phyloP scores from a whole-genome alignment of 1,140 invertebrate species.

The Danaus plexippus region DNA sequence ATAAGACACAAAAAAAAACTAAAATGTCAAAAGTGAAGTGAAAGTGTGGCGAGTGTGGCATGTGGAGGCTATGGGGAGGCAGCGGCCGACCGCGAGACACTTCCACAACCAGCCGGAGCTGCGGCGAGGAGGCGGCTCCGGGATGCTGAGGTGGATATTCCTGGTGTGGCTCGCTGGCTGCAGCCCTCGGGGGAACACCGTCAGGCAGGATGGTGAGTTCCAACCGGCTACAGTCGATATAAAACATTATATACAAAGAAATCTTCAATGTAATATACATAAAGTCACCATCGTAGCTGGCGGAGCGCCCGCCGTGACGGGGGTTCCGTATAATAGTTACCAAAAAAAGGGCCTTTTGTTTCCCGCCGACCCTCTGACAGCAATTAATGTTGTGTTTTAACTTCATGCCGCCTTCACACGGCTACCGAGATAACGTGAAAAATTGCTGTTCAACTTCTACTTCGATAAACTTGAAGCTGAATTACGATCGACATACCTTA shows the following conservation, averaged over 20 bases:
- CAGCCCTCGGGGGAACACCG: constrained; percentile 52
- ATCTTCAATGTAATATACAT: constrained; percentile 10
- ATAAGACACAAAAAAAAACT: too few species aligned
- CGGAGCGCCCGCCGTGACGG: constrained; percentile 37
- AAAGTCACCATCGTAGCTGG: constrained; percentile 14
- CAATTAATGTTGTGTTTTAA: constrained; percentile 60
- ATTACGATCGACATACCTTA: too few species aligned
- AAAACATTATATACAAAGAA: constrained; percentile 3
- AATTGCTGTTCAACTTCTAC: not conserved
- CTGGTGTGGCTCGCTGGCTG: constrained; percentile 53
- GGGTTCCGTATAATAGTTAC: constrained; percentile 42
- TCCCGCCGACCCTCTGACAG: constrained; percentile 39
- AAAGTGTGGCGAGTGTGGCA: too few species aligned
- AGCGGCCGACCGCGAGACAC: constrained; percentile 46
- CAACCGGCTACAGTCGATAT: constrained; percentile 3
- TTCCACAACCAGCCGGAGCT: constrained; percentile 62
- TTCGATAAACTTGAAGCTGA: too few species aligned
- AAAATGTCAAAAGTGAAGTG: too few species aligned
- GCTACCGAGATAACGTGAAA: too few species aligned
- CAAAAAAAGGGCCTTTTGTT: constrained; percentile 47
- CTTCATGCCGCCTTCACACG: constrained; percentile 26
- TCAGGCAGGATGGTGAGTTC: constrained; percentile 60
- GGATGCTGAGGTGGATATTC: constrained; percentile 57
- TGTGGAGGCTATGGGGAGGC: constrained; percentile 33
- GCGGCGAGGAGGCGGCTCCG: constrained; percentile 35